phyloP scores from a whole-genome alignment of 2,888 invertebrate species.

The Tetranychus piercei region DNA sequence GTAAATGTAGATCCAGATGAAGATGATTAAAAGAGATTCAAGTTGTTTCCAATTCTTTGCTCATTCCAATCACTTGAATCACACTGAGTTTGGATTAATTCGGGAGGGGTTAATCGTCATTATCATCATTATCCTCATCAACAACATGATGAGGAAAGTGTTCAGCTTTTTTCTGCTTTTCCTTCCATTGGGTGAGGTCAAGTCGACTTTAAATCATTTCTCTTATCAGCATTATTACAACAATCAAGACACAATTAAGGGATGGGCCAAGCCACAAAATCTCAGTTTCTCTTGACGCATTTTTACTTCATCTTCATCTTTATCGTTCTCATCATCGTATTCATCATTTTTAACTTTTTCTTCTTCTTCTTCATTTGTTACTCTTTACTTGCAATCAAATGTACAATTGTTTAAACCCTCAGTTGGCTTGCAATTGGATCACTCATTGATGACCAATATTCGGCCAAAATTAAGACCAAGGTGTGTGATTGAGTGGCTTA shows the following conservation, averaged over 20 bases:
- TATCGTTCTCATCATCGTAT: too few species aligned
- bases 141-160: constrained; percentile 1
- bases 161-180: neutral
- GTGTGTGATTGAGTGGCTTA: neutral
- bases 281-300: neutral
- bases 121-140: neutral
- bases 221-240: neutral
- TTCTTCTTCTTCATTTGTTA: neutral
- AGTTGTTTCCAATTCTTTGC: too few species aligned
- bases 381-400: neutral
- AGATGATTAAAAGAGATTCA: too few species aligned
- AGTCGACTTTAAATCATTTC: neutral
- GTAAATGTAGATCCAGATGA: too few species aligned
- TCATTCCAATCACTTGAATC: neutral
- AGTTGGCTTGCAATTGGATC: neutral
- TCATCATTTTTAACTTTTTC: neutral
- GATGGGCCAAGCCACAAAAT: neutral
- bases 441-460: neutral
- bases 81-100: neutral
- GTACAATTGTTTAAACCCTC: neutral
- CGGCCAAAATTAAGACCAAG: neutral
- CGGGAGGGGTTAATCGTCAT: neutral
- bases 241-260: neutral
- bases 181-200: neutral
- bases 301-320: neutral